Evolutionary conservation across 1,140 invertebrate genomes (phyloP), one percentile per base, ranked within the genome.

Genomic region (Pogonomyrmex barbatus): DNA sequence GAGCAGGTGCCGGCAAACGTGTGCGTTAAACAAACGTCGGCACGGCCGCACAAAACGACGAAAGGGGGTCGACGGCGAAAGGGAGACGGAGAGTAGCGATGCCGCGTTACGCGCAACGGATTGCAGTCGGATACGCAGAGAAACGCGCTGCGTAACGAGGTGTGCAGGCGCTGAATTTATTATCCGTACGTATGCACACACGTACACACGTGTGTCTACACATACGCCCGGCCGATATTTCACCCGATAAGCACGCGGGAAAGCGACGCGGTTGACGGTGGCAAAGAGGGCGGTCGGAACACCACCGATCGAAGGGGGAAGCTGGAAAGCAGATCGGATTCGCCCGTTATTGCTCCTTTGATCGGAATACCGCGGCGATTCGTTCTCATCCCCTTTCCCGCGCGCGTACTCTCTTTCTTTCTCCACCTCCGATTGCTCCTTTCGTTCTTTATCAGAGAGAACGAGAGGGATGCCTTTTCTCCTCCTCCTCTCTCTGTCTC

Each of bases 311-410:
- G 54, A 75, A 60, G 78, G 76, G 75, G 84, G 88, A 84, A 81
- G 54, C 65, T 71, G 83, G 36, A 50, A 85, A 88, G 77, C 77
- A 89, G 88, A 90, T 92, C 91, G 88, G 91, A 92, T 93, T 93
- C 87, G 70, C 58, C 83, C 81, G 86, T 93, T 93, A 93, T 93
- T 93, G 90, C 91, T 92, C 82, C 89, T 92, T 91, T 91, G 91
- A 93, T 93, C 84, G 83, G 85, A 92, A 93, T 91, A 89, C 89
- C 91, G 81, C 86, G 85, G 71, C 67, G 87, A 86, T 86, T 75
- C 85, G 88, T 87, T 84, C 87, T 87, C 79, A 73, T 82, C 52
- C 52, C 17, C 56, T 81, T 63, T 39, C 30, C 30, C 52, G 12
- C 45, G 12, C 45, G 47, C 58, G 63, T 77, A 68, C 56, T 58